These are phyloP conservation scores for Pseudachorutes palmiensis DNA, from an alignment of 1,140 invertebrate species.

Conservation along the genomic window DNA sequence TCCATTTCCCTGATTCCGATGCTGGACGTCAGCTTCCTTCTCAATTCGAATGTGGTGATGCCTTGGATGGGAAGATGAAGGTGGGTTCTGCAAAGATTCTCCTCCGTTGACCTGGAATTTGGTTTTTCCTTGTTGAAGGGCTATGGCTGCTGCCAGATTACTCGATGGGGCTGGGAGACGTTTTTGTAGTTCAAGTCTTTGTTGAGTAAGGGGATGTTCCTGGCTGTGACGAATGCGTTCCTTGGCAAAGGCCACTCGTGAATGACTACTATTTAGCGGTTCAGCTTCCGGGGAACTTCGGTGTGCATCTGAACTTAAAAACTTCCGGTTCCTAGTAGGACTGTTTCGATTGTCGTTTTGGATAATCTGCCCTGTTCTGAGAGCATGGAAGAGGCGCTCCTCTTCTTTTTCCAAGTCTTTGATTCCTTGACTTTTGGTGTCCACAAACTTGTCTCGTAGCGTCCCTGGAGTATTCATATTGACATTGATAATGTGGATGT, in stretches of 20 bases:
- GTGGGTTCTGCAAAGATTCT: neutral
- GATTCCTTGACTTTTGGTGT: constrained; percentile 37
- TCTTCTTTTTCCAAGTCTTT: constrained; percentile 67
- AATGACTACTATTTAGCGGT: neutral
- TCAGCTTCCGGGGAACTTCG: neutral
- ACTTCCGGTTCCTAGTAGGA: neutral
- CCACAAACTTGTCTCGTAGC: neutral
- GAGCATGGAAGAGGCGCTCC: constrained; percentile 64
- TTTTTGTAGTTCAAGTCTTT: constrained; percentile 51
- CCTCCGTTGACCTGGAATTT: constrained; percentile 30
- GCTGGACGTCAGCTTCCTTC: neutral
- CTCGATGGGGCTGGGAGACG: constrained; percentile 37
- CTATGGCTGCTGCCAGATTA: constrained; percentile 34
- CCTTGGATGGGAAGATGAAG: constrained; percentile 5
- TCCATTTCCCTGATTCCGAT: constrained; percentile 2
- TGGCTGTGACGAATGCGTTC: constrained; percentile 54
- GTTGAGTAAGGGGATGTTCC: constrained; percentile 46
- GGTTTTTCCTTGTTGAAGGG: constrained; percentile 34
- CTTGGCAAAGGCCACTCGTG: constrained; percentile 43
- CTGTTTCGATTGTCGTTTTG: neutral
- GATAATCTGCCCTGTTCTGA: constrained; percentile 55
- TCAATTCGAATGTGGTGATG: constrained; percentile 17
- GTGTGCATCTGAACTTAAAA: too few species aligned
- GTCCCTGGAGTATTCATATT: neutral
- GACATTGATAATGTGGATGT: constrained; percentile 5